phyloP scores from a whole-genome alignment of 2,888 invertebrate species.

The Serripes groenlandicus region DNA sequence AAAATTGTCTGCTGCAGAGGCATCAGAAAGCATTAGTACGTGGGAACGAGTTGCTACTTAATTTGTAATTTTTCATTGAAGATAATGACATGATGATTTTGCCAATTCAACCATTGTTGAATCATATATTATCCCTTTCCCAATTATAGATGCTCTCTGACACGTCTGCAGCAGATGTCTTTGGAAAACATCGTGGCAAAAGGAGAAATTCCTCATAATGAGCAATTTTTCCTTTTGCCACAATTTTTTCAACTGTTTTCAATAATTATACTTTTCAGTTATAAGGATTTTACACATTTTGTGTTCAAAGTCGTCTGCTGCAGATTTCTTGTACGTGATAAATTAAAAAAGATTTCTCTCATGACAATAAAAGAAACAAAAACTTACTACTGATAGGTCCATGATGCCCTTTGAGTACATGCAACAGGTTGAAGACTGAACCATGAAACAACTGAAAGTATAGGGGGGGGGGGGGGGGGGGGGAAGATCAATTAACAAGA shows the following conservation, averaged over 20 bases:
- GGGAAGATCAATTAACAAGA: too few relatives aligned
- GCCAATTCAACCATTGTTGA: background rate
- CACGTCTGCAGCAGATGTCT: background rate
- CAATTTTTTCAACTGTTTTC: background rate
- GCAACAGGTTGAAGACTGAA: conserved; percentile 74
- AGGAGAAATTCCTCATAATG: conserved; percentile 2
- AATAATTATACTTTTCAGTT: too few relatives aligned
- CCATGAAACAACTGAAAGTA: conserved; percentile 78
- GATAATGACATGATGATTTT: too few relatives aligned
- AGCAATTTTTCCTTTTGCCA: conserved; percentile 6
- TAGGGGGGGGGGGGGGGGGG: too few relatives aligned
- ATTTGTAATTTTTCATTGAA: too few relatives aligned
- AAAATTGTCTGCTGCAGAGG: too few relatives aligned
- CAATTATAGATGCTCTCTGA: background rate
- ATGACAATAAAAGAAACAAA: background rate
- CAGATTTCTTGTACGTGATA: too few relatives aligned
- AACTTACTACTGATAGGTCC: conserved; percentile 74
- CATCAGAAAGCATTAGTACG: too few relatives aligned
- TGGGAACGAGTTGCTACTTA: too few relatives aligned
- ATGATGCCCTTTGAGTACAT: conserved; percentile 75
- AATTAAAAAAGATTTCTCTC: too few relatives aligned
- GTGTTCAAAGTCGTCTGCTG: too few relatives aligned
- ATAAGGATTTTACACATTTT: too few relatives aligned
- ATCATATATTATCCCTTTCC: background rate
- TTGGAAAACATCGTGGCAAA: background rate